Evolutionary conservation across 2,888 invertebrate genomes (phyloP).

Genomic region (Colostygia pectinataria): DNA sequence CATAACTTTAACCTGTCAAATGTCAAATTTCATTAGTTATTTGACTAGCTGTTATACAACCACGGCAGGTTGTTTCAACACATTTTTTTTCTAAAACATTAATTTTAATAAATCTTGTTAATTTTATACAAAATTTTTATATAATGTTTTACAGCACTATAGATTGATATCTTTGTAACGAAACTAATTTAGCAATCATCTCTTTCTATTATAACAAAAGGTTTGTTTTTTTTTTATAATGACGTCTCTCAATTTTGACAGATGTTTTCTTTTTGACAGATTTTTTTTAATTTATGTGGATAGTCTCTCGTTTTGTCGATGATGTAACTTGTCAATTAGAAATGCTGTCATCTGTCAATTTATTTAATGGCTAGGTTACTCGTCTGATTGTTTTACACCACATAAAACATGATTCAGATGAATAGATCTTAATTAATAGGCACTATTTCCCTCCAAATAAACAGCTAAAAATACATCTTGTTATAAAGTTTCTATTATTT

Average conservation of each 20-base stretch:
- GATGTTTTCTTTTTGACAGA: not conserved
- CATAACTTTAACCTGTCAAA: slow-evolving; percentile 52
- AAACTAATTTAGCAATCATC: not conserved
- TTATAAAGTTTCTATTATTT: slow-evolving; percentile 14
- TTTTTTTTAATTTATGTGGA: too few species aligned
- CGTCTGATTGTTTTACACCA: too few species aligned
- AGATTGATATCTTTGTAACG: slow-evolving; percentile 21
- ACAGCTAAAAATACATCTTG: slow-evolving; percentile 10
- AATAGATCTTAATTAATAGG: too few species aligned
- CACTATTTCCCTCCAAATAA: too few species aligned
- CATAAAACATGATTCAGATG: too few species aligned
- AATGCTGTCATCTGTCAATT: too few species aligned
- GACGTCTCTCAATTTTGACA: too few species aligned
- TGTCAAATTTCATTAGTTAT: slow-evolving; percentile 62
- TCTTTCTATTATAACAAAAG: not conserved
- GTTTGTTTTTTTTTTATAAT: too few species aligned
- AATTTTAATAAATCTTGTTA: slow-evolving; percentile 29
- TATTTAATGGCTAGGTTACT: too few species aligned
- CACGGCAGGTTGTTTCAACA: slow-evolving; percentile 38
- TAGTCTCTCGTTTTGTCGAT: too few species aligned
- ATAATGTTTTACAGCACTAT: slow-evolving; percentile 23
- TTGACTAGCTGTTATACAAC: slow-evolving; percentile 75
- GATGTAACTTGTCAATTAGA: too few species aligned
- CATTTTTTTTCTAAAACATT: slow-evolving; percentile 30
- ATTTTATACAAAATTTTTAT: slow-evolving; percentile 23